Evolutionary conservation across 2,113 vertebrate genomes (phyloP).

Genomic region (Vicugna pacos): DNA sequence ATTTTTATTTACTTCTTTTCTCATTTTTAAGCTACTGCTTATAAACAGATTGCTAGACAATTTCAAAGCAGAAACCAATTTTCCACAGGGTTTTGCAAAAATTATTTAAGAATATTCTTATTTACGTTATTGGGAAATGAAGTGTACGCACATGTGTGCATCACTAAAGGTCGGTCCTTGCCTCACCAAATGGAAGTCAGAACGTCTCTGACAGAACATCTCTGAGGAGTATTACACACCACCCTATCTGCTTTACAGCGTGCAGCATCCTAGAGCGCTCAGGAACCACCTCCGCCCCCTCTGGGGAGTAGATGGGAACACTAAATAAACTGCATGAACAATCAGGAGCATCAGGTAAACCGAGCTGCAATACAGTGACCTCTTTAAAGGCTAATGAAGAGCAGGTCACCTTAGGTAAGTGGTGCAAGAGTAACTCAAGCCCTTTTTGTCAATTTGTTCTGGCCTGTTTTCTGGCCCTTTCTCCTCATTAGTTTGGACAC

Average conservation of each 20-base stretch:
- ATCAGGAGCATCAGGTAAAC: too few species aligned
- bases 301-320: background rate
- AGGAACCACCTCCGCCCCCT: fast-evolving
- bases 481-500: background rate
- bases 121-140: background rate
- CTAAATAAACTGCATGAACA: too few species aligned
- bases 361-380: fast-evolving
- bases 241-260: background rate
- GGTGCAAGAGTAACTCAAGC: too few species aligned
- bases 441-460: fast-evolving
- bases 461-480: background rate
- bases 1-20: background rate
- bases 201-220: too few species aligned
- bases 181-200: background rate
- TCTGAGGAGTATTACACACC: fast-evolving
- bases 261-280: too few species aligned
- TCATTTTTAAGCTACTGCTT: background rate
- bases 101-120: background rate
- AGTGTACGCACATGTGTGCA: background rate
- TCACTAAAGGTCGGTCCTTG: background rate
- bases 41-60: background rate
- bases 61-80: background rate
- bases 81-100: background rate
- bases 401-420: fast-evolving
- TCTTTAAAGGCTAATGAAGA: background rate